These are phyloP conservation scores for Cantharis rustica DNA, from an alignment of 2,888 invertebrate species.

Conservation along the genomic window DNA sequence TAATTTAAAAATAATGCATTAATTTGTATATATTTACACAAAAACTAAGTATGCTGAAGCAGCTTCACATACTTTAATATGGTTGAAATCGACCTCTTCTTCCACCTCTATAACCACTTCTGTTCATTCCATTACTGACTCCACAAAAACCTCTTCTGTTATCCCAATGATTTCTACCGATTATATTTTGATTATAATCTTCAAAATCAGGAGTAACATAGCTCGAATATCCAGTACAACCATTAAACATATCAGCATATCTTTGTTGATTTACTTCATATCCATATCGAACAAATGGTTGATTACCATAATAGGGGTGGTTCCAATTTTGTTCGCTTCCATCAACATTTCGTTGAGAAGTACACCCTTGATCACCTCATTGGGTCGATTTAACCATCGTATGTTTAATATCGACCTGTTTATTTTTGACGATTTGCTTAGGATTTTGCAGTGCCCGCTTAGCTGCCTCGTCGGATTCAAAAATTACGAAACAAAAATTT, in stretches of 20 bases:
- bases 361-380: neutral
- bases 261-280: neutral
- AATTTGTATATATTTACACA: too few species aligned
- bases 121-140: too few species aligned
- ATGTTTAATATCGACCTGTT: too few species aligned
- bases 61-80: neutral
- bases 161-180: neutral
- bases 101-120: neutral
- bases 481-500: neutral
- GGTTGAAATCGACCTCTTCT: neutral
- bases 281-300: neutral
- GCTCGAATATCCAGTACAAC: neutral
- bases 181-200: neutral
- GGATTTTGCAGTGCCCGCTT: too few species aligned
- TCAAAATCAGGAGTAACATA: neutral
- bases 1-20: too few species aligned
- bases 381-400: too few species aligned
- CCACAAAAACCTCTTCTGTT: neutral
- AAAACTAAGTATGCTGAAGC: too few species aligned
- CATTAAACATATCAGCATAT: neutral
- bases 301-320: neutral
- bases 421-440: too few species aligned
- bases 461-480: too few species aligned
- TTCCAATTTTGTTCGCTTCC: neutral
- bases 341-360: neutral